Evolutionary conservation across 2,888 invertebrate genomes (phyloP).

Genomic region (Heliconius erato): DNA sequence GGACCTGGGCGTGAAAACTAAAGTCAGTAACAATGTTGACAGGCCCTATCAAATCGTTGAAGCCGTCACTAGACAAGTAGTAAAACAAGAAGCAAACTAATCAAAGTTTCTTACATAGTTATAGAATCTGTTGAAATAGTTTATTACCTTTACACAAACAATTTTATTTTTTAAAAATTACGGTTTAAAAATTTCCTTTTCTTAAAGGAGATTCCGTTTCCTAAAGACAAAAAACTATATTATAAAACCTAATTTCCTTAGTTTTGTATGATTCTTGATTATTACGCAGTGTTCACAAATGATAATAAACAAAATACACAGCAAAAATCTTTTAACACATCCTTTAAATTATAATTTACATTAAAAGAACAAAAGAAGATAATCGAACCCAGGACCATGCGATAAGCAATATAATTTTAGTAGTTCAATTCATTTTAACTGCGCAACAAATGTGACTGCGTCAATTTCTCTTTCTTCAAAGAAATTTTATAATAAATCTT

Average conservation of each 20-base stretch:
- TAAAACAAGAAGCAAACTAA: constrained; percentile 10
- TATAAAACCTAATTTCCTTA: neutral
- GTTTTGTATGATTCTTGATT: neutral
- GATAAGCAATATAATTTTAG: neutral
- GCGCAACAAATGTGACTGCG: neutral
- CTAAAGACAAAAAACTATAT: no score
- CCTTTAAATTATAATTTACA: neutral
- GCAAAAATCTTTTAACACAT: neutral
- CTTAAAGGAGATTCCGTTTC: no score
- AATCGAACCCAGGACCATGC: neutral
- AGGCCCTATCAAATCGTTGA: constrained; percentile 1
- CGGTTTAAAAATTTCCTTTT: no score
- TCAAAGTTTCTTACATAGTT: constrained; percentile 1
- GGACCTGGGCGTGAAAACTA: neutral
- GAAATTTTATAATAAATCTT: constrained; percentile 2
- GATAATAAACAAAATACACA: no score
- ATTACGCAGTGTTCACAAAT: no score
- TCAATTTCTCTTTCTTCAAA: constrained; percentile 1
- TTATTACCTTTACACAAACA: no score
- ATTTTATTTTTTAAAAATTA: no score
- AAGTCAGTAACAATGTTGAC: neutral
- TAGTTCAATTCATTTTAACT: neutral
- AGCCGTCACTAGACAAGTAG: neutral
- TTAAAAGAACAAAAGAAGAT: neutral
- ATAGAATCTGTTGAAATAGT: neutral